A percentile compares a stretch with the other conserved stretches of the same genome.
phyloP scores from a whole-genome alignment of 2,797 vertebrate species.

The Neopelma chrysocephalum region DNA sequence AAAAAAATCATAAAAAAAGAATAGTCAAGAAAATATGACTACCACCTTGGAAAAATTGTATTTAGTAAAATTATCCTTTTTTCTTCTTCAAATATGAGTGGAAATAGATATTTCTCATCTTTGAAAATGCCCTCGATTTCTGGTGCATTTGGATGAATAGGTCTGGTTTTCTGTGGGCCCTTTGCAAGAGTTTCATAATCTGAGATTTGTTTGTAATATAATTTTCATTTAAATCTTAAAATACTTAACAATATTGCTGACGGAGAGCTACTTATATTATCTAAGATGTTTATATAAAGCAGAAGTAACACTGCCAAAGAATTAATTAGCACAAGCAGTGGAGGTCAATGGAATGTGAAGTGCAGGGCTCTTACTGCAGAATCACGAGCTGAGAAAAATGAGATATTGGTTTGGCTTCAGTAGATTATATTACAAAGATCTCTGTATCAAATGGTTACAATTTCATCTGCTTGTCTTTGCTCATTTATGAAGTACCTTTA shows the following conservation, averaged over 20 bases:
- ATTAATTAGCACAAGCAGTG: slow-evolving; percentile 10
- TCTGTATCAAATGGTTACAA: background rate
- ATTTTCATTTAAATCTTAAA: slow-evolving; percentile 7
- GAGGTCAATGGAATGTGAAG: slow-evolving; percentile 9
- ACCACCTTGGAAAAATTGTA: background rate
- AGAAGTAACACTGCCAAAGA: slow-evolving; percentile 23
- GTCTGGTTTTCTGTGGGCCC: background rate
- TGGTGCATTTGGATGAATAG: background rate
- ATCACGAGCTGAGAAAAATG: background rate
- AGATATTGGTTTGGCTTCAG: background rate
- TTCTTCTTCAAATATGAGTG: background rate
- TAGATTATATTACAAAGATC: background rate
- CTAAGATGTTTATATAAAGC: slow-evolving; percentile 41
- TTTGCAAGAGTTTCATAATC: background rate
- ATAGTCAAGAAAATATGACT: background rate
- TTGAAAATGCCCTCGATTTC: background rate
- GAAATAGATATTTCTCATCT: background rate
- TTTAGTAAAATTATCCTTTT: background rate
- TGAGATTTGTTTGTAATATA: background rate
- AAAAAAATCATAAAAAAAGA: background rate
- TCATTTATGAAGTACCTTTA: slow-evolving; percentile 8
- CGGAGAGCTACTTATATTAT: slow-evolving; percentile 13
- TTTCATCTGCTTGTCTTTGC: slow-evolving; percentile 16
- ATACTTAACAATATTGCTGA: background rate
- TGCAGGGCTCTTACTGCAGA: background rate